A percentile compares a stretch with the other conserved stretches of the same genome.
Evolutionary conservation across 1,140 invertebrate species (phyloP).

Genomic region (Ceratina calcarata): DNA sequence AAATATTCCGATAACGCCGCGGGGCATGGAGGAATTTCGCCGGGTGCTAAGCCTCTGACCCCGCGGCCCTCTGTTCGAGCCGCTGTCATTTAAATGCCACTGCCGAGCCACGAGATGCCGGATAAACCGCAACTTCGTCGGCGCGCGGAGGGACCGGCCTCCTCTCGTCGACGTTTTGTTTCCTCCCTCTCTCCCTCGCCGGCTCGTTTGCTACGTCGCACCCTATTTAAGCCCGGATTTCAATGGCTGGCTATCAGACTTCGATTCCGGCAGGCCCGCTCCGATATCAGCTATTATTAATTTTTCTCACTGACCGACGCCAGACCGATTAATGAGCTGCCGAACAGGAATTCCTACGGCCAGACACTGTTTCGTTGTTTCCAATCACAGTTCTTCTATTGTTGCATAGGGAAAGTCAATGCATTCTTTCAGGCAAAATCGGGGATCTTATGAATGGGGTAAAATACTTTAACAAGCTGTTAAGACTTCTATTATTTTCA

Average conservation of each 20-base stretch:
- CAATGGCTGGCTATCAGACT: slow-evolving; percentile 22
- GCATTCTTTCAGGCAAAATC: background rate
- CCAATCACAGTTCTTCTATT: background rate
- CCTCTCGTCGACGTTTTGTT: slow-evolving; percentile 35
- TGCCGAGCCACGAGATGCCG: slow-evolving; percentile 42
- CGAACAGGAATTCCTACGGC: background rate
- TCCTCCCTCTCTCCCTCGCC: background rate
- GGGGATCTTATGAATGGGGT: no score
- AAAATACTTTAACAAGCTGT: no score
- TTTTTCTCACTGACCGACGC: slow-evolving; percentile 9
- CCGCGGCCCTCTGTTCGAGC: slow-evolving; percentile 1
- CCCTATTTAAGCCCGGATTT: slow-evolving; percentile 14
- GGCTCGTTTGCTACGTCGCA: slow-evolving; percentile 20
- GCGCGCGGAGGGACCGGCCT: background rate
- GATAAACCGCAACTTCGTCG: slow-evolving; percentile 54
- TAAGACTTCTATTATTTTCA: no score
- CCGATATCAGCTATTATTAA: slow-evolving; percentile 12
- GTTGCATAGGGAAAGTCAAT: background rate
- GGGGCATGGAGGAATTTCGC: slow-evolving; percentile 54
- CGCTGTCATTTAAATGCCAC: slow-evolving; percentile 55
- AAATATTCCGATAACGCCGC: slow-evolving; percentile 65
- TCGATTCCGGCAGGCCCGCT: slow-evolving; percentile 8
- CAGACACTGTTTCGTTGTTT: background rate
- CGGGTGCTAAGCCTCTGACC: slow-evolving; percentile 33
- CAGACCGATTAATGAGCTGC: slow-evolving; percentile 6